These are phyloP conservation scores for Encarsia formosa DNA, from an alignment of 2,888 invertebrate species.

Conservation along the genomic window DNA sequence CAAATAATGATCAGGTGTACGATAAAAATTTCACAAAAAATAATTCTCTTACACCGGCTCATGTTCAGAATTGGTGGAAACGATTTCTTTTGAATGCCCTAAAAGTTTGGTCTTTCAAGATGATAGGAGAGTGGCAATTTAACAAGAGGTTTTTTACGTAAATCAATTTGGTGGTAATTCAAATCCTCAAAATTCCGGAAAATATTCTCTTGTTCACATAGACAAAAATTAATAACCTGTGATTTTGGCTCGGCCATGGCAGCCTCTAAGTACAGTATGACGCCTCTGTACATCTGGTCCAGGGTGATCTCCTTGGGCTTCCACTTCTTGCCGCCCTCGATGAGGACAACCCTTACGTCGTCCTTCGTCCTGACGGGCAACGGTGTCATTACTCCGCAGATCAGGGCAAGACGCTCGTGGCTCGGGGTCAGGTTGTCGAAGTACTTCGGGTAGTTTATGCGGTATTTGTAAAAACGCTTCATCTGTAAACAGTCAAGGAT, in stretches of 20 bases:
- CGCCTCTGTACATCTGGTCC: constrained; percentile 65
- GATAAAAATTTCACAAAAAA: no score
- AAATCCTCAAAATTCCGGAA: no score
- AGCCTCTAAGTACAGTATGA: constrained; percentile 67
- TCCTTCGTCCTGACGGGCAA: constrained; percentile 65
- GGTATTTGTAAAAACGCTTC: constrained; percentile 69
- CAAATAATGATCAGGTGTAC: no score
- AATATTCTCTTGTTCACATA: no score
- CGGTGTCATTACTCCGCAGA: constrained; percentile 64
- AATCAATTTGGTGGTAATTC: no score
- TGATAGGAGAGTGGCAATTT: no score
- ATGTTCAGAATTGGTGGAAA: no score
- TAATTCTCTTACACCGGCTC: no score
- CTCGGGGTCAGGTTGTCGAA: constrained; percentile 63
- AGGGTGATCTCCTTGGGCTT: constrained; percentile 66
- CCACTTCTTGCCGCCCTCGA: constrained; percentile 74
- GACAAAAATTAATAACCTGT: no score
- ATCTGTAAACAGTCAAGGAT: constrained; percentile 54
- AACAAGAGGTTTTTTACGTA: no score
- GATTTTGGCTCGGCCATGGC: constrained; percentile 76
- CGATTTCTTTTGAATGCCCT: no score
- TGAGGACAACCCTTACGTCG: constrained; percentile 65
- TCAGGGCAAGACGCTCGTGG: constrained; percentile 60
- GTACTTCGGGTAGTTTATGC: constrained; percentile 59
- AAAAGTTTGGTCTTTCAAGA: no score